Evolutionary conservation across 1,140 invertebrate species (phyloP), one percentile per base, ranked within the genome.

Genomic region (Lanistes nyassanus): DNA sequence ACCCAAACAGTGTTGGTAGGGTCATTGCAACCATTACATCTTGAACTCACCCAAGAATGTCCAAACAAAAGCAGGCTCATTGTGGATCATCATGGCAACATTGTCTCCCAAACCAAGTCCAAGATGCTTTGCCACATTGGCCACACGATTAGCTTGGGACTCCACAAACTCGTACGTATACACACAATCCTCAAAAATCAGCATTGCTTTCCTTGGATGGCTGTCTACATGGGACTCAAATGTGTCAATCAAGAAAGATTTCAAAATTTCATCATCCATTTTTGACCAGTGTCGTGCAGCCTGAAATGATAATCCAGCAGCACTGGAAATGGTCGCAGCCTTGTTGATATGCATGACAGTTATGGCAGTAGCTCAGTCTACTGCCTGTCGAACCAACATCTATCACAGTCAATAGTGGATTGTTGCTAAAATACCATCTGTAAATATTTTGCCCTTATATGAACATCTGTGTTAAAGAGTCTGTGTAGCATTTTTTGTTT

Each of bases 21-120:
- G n/a, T 36, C 13, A 67, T 37, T n/a, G n/a, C n/a, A n/a, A n/a
- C n/a, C n/a, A n/a, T n/a, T n/a, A n/a, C n/a, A n/a, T n/a, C n/a
- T n/a, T 4, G 29, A 26, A 47, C 79, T 79, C 80, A 86, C 86
- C 86, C 65, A 86, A 66, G 76, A 86, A 81, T 42, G 81, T 83
- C 86, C 86, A 88, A 4, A 86, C 74, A 73, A 84, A 88, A 19
- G 78, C 80, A 16, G 86, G 86, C 26, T 82, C 79, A 77, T 87
- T 88, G 53, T 80, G 60, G 31, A 83, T 76, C 75, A 86, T 75
- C 11, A 88, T 74, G 6, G 85, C 83, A 0, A 87, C 81, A 51
- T 78, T 81, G 36, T 85, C 83, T 0, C 82, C 84, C 5, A 51
- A 9, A 34, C 77, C 67, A 0, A 86, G 39, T 5, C 81, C 81